Evolutionary conservation across 1,140 invertebrate species (phyloP).

Genomic region (Formica selysi): DNA sequence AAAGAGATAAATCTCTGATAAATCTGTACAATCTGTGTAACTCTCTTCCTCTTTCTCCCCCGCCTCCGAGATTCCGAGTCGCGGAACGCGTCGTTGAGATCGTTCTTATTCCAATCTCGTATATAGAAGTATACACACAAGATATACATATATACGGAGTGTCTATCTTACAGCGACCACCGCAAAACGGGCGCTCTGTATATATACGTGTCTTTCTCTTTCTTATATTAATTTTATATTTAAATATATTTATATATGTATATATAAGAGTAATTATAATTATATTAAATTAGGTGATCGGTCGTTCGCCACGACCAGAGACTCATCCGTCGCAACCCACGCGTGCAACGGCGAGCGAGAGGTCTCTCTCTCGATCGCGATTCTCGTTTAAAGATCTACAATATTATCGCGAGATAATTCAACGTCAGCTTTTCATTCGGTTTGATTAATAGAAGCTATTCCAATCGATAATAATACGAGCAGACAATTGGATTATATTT

Average conservation of each 20-base stretch:
- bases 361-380: neutral
- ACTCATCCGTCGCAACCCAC: constrained; percentile 44
- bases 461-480: too few species aligned
- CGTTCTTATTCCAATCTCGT: constrained; percentile 50
- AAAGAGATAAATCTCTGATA: constrained; percentile 45
- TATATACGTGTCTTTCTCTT: constrained; percentile 37
- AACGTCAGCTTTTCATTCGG: too few species aligned
- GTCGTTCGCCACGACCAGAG: constrained; percentile 55
- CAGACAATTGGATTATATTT: too few species aligned
- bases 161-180: constrained; percentile 47
- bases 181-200: constrained; percentile 47
- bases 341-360: constrained; percentile 12
- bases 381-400: too few species aligned
- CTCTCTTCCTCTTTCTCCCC: neutral
- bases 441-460: too few species aligned
- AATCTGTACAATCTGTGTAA: constrained; percentile 41
- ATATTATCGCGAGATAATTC: too few species aligned
- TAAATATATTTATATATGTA: constrained; percentile 70
- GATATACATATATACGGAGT: constrained; percentile 39
- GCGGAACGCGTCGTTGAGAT: constrained; percentile 23
- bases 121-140: constrained; percentile 60
- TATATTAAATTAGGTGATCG: constrained; percentile 69
- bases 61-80: constrained; percentile 13
- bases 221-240: constrained; percentile 55
- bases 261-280: constrained; percentile 66